Conservation (phyloP, 2,113 vertebrate species). For the Colossoma macropomum region DNA sequence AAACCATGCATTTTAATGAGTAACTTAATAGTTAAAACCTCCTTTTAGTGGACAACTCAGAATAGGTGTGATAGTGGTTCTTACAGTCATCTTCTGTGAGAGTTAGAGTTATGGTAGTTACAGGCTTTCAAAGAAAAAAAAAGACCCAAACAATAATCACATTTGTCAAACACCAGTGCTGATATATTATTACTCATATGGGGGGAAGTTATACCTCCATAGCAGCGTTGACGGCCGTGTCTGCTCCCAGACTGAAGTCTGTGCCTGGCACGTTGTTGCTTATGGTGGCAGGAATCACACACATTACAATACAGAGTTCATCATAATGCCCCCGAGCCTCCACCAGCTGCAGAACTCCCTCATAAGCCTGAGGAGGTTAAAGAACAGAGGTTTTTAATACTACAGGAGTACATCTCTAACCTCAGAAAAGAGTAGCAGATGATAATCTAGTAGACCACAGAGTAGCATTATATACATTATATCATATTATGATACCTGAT, state of each 20-base stretch:
- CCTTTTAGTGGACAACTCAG: no score
- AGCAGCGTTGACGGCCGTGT: conserved; percentile 93
- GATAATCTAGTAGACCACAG: no score
- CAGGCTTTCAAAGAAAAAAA: not conserved
- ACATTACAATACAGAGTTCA: conserved; percentile 94
- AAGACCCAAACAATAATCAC: not conserved
- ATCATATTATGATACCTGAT: no score
- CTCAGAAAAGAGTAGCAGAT: no score
- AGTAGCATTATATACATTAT: no score
- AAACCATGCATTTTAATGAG: no score
- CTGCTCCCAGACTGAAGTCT: conserved; percentile 92
- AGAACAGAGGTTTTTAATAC: not conserved
- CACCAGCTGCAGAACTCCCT: conserved; percentile 91
- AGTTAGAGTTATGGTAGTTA: no score
- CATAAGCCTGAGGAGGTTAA: conserved; percentile 81
- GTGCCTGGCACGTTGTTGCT: conserved; percentile 98
- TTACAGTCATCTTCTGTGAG: no score
- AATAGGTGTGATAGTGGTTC: no score
- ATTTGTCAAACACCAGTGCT: no score
- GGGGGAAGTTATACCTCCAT: conserved; percentile 86
- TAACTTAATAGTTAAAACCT: no score
- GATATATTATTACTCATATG: not conserved
- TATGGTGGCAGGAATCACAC: conserved; percentile 93
- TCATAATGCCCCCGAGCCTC: conserved; percentile 85
- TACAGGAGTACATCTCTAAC: no score